These are phyloP conservation scores for Hydraecia micacea DNA, from an alignment of 2,888 invertebrate genomes.

Conservation along the genomic window DNA sequence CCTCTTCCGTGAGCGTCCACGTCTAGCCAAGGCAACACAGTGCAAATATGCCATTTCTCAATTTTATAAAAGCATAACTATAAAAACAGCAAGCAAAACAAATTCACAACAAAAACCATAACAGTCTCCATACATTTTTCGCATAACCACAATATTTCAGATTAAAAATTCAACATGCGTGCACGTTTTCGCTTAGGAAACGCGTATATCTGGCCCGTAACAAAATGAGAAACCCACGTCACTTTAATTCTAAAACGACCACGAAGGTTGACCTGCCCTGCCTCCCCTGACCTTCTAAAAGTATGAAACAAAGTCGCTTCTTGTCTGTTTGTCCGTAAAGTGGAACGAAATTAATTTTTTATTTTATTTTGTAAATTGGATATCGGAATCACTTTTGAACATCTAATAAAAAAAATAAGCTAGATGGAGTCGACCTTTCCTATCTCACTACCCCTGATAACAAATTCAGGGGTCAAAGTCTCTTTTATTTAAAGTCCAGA, in stretches of 20 bases:
- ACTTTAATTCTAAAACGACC: constrained; percentile 66
- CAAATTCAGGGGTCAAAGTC: background rate
- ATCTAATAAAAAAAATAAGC: background rate
- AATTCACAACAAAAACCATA: constrained; percentile 3
- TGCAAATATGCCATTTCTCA: background rate
- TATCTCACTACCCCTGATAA: background rate
- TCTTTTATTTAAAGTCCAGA: background rate
- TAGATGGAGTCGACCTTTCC: background rate
- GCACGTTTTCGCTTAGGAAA: constrained; percentile 53
- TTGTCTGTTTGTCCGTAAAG: background rate
- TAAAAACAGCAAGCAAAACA: background rate
- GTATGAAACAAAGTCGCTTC: background rate
- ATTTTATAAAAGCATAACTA: background rate
- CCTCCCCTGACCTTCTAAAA: constrained; percentile 8
- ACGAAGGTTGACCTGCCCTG: constrained; percentile 43
- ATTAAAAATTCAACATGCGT: constrained; percentile 67
- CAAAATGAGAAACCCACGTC: constrained; percentile 72
- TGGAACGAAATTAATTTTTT: background rate
- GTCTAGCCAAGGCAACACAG: background rate
- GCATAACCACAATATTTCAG: constrained; percentile 50
- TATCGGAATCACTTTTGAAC: background rate
- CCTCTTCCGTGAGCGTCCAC: background rate
- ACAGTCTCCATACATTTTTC: constrained; percentile 21
- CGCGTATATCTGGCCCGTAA: constrained; percentile 60
- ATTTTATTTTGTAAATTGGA: background rate